Evolutionary conservation across 2,888 invertebrate genomes (phyloP).

Genomic region (Anthophora plumipes): DNA sequence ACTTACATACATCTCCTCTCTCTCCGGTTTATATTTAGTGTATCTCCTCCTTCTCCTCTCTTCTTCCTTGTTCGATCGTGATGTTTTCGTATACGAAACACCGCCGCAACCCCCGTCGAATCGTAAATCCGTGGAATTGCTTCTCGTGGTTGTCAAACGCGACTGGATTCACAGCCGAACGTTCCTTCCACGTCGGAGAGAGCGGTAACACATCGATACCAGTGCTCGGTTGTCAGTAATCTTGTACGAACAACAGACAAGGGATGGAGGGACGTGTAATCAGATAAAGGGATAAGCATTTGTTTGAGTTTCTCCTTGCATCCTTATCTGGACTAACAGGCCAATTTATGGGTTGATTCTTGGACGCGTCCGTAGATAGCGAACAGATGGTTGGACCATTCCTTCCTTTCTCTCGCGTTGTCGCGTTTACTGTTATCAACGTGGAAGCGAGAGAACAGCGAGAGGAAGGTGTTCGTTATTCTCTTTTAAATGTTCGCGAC

Average conservation of each 20-base stretch:
- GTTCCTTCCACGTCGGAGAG: neutral
- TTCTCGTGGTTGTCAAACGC: conserved; percentile 48
- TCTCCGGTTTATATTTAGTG: conserved; percentile 63
- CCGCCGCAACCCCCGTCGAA: conserved; percentile 6
- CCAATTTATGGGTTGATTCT: conserved; percentile 58
- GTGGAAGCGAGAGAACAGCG: neutral
- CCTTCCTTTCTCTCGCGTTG: neutral
- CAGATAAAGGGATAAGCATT: conserved; percentile 57
- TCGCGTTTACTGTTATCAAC: conserved; percentile 21
- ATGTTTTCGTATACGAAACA: conserved; percentile 17
- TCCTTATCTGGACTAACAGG: conserved; percentile 54
- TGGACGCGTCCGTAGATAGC: conserved; percentile 23
- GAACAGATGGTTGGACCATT: conserved; percentile 36
- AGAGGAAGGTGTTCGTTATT: neutral
- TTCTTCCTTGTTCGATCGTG: neutral
- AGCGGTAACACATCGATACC: conserved; percentile 34
- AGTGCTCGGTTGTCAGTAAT: conserved; percentile 32
- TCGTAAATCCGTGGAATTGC: conserved; percentile 54
- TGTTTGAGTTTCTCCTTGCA: conserved; percentile 48
- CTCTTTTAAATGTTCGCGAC: too few species aligned
- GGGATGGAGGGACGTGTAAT: conserved; percentile 14
- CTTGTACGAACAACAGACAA: conserved; percentile 23
- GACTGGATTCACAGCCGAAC: conserved; percentile 19
- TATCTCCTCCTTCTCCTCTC: conserved; percentile 28
- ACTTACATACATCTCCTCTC: conserved; percentile 14